Evolutionary conservation across 92 coral and sea anemone genomes (phyloP), one percentile per base, ranked within the genome.

Genomic region (Palythoa grandiflora): DNA sequence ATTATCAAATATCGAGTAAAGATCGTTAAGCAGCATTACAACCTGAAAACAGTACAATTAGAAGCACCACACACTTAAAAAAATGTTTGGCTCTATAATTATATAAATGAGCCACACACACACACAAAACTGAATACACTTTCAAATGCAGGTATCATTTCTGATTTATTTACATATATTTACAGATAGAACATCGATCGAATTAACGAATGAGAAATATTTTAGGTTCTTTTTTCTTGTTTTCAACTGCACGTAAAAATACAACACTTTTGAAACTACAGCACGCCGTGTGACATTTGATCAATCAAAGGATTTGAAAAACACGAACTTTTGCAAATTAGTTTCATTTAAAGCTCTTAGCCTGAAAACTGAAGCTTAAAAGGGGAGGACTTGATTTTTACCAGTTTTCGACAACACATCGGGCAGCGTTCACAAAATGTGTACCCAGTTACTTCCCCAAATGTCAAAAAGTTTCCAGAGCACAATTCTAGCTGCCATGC

Each of bases 1-100:
- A 44, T 90, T 88, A 71, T 90, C 92, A 40, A 84, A 90, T 54
- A 86, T 28, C 48, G 92, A 84, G 54, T 90, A 90, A 19, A 90
- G 78, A 47, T 90, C 92, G 68, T 90, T 90, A 37, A 90, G 90
- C 80, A 90, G 39, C 28, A 84, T 57, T 8, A 90, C 92, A 68
- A 90, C 89, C 92, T 90, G 37, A 61, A 1, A 7, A 44, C 1
- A 44, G 48, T 44, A 44, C 3, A 44, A 44, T 7, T 4, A 44
- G 48, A 44, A 19, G 10, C 61, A 44, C 4, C n/a, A n/a, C n/a
- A n/a, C n/a, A n/a, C n/a, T n/a, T n/a, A n/a, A n/a, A 44, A 44
- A 44, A 44, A 44, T 44, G 6, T 7, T 40, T 40, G 5, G 47
- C 47, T 44, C 48, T 44, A 44, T 44, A 44, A 44, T 6, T 2